Evolutionary conservation across 1,140 invertebrate genomes (phyloP).

Genomic region (Zaprionus capensis): DNA sequence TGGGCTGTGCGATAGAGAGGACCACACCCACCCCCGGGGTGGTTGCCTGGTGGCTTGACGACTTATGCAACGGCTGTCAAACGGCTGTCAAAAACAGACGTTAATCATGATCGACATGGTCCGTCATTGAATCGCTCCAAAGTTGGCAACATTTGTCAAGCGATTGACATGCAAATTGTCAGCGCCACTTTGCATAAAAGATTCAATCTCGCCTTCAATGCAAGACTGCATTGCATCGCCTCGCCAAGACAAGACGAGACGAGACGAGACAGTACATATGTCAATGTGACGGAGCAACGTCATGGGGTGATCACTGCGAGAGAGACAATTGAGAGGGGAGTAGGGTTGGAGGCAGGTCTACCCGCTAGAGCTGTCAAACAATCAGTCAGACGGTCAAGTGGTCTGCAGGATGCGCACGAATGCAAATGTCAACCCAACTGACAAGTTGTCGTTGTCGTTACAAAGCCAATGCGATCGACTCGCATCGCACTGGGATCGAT

Average conservation of each 20-base stretch:
- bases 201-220: constrained; percentile 19
- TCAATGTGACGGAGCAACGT: constrained; percentile 69
- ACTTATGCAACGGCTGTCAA: constrained; percentile 72
- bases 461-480: constrained; percentile 40
- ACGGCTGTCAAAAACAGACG: constrained; percentile 75
- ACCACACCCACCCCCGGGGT: constrained; percentile 44
- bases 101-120: constrained; percentile 74
- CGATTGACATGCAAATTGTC: constrained; percentile 81
- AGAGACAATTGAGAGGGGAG: neutral
- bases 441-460: constrained; percentile 69
- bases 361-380: constrained; percentile 66
- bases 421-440: constrained; percentile 79
- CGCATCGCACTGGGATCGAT: constrained; percentile 17
- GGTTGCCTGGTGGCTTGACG: constrained; percentile 37
- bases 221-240: constrained; percentile 10
- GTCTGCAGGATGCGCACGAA: constrained; percentile 75
- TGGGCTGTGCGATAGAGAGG: constrained; percentile 8
- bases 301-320: neutral
- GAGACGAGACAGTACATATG: constrained; percentile 69
- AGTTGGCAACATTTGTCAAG: constrained; percentile 80
- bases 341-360: neutral
- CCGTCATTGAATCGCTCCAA: constrained; percentile 66
- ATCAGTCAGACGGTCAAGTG: constrained; percentile 70
- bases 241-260: neutral
- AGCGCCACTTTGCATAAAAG: constrained; percentile 71